A percentile compares a stretch with the other conserved stretches of the same genome.
phyloP scores from a whole-genome alignment of 2,113 vertebrate genomes.

The Triplophysa rosa region DNA sequence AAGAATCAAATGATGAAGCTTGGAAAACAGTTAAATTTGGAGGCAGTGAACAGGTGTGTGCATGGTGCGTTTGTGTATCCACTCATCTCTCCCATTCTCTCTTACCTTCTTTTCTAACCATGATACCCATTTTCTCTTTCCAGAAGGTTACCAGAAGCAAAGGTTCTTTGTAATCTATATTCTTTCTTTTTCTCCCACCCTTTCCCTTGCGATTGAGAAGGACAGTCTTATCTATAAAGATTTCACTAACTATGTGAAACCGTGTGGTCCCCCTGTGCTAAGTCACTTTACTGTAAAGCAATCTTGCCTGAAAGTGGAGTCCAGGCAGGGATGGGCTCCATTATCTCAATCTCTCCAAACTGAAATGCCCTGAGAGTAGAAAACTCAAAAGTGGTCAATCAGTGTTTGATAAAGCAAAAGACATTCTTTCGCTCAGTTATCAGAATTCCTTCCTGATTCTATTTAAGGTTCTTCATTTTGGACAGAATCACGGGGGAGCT shows the following conservation, averaged over 20 bases:
- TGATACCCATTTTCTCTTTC: background rate
- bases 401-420: constrained; percentile 6
- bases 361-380: constrained; percentile 23
- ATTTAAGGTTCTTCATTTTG: background rate
- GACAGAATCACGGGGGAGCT: background rate
- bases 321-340: constrained; percentile 10
- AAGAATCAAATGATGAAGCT: no score
- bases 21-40: no score
- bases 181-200: background rate
- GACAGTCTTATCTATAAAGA: constrained; percentile 10
- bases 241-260: background rate
- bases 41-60: no score
- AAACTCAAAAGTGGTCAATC: constrained; percentile 19
- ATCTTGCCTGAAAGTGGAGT: background rate
- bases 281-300: constrained; percentile 27
- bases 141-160: background rate
- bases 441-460: constrained; percentile 6
- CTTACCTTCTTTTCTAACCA: no score
- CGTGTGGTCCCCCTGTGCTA: background rate
- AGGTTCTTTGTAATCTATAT: background rate
- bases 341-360: constrained; percentile 21
- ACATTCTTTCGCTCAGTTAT: background rate
- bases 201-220: background rate
- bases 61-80: background rate
- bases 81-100: no score